Evolutionary conservation across 2,113 vertebrate genomes (phyloP), one percentile per base, ranked within the genome.

Genomic region (Merops nubicus): DNA sequence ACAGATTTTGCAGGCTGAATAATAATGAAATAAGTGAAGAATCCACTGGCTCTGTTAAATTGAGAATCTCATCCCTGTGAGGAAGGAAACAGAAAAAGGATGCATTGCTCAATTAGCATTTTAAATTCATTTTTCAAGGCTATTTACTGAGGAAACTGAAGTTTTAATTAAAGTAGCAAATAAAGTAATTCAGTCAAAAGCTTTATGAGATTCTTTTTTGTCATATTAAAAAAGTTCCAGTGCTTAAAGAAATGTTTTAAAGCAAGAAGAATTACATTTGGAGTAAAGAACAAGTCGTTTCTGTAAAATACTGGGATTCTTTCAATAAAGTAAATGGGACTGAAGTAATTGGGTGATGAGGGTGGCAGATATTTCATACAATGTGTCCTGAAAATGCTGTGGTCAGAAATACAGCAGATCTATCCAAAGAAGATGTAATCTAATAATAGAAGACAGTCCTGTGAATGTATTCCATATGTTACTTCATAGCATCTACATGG

Each of bases 121-220:
- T 97, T 74, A 94, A 97, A 91, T 97, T 93, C 93, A 91, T 91
- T 96, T 97, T 95, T 94, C 88, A 95, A 83, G 97, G 95, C 93
- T 84, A 53, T 97, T 97, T 96, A 82, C 97, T 86, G 88, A 97
- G 91, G 89, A 97, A 98, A 94, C 94, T 78, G 89, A 82, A 97
- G 94, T 97, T 97, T 97, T 97, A 97, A 97, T 97, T 98, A 94
- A 97, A 98, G 87, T 72, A 91, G 91, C 81, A 97, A 97, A 96
- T 82, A 89, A 94, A 92, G 84, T 92, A 95, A 94, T 96, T 94
- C 88, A 83, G 59, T 96, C 82, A 50, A 67, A 88, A 96, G 94
- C 33, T 93, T 95, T 83, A 70, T 79, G 73, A 86, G 78, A 36
- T 85, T 93, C 59, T 48, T 85, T 76, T 67, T 89, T 92, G 65